Evolutionary conservation across 1,140 invertebrate genomes (phyloP).

Genomic region (Meloidogyne exigua): DNA sequence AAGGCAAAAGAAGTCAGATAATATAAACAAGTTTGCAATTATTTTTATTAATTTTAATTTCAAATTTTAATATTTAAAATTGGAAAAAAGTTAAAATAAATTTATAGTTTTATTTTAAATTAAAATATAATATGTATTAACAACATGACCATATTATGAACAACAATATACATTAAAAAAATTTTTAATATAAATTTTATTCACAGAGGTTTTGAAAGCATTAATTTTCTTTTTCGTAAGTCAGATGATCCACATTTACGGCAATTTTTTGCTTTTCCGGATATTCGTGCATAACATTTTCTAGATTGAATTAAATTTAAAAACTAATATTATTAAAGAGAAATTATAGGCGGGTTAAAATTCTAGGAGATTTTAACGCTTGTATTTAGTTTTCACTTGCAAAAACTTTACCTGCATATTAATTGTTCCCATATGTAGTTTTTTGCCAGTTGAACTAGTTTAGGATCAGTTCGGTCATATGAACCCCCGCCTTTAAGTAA

Average conservation of each 20-base stretch:
- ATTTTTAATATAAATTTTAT: neutral
- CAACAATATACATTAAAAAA: too few relatives aligned
- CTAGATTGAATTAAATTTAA: neutral
- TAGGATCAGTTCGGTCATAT: neutral
- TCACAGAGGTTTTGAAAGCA: neutral
- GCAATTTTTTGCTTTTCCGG: neutral
- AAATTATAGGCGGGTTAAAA: neutral
- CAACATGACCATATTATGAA: too few relatives aligned
- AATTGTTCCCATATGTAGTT: neutral
- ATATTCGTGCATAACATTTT: neutral
- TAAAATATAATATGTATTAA: too few relatives aligned
- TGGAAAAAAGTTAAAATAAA: neutral
- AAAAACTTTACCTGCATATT: neutral
- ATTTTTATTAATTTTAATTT: neutral
- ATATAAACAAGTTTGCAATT: neutral
- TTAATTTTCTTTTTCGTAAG: neutral
- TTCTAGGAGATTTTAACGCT: neutral
- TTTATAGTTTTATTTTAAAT: too few relatives aligned
- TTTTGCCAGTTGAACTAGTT: neutral
- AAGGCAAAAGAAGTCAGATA: neutral
- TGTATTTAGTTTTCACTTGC: too few relatives aligned
- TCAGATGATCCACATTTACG: neutral
- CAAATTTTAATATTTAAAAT: neutral
- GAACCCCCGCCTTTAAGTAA: neutral
- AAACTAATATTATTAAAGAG: neutral